Evolutionary conservation across 2,113 vertebrate genomes (phyloP), one percentile per base, ranked within the genome.

Genomic region (Coptodon rendalli): DNA sequence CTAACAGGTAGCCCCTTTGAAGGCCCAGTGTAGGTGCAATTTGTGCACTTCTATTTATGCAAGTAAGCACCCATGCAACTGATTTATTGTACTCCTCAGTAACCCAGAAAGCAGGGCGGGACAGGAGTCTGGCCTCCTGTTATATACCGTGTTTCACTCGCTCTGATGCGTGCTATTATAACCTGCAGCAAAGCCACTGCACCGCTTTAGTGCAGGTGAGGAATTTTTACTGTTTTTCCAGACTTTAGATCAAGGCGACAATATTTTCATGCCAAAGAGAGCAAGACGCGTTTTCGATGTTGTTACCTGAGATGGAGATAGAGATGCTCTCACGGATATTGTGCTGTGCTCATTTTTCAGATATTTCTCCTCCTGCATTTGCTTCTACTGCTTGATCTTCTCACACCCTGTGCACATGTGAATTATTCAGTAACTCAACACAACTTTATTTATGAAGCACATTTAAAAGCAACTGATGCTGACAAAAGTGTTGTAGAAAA

Each of bases 181-280:
- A 76, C 71, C 71, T 76, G 71, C 71, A 76, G 71, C 71, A 76
- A 50, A 76, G 71, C 1, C 78, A 79, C 87, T 82, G 85, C 61
- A 38, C 34, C 34, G 61, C 10, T 38, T 66, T 38, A 38, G 34
- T 66, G 61, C 10, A 66, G 61, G 1, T 66, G 80, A 87, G 91
- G 89, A 93, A 93, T 94, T 83, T 95, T 94, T 92, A 94, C 52
- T 85, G 82, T 87, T 80, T 91, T 83, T 86, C 88, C 68, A 87
- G 76, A 92, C 86, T 85, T 93, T 80, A 93, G 87, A 95, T 93
- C 91, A 86, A 71, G 66, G 78, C 88, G 54, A 90, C 86, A 81
- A 82, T 53, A 52, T 78, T 85, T 83, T 82, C 52, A 78, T 19
- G 71, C 73, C 52, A 14, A 68, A 4, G 48, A 31, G 19, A 48